phyloP scores from a whole-genome alignment of 2,888 invertebrate species.

The Agonopterix heracliana region DNA sequence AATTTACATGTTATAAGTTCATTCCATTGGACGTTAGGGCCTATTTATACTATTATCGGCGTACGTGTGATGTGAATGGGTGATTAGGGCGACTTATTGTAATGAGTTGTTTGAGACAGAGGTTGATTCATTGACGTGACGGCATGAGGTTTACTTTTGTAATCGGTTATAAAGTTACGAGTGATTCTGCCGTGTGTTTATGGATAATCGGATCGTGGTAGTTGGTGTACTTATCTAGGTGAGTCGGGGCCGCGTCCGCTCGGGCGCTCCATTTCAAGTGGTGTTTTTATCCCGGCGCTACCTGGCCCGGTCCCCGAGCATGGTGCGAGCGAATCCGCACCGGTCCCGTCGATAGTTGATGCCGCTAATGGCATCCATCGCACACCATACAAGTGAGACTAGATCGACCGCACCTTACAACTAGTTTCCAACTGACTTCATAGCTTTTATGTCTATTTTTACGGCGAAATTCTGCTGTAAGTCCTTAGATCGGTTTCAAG shows the following conservation, averaged over 20 bases:
- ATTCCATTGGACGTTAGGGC: constrained; percentile 61
- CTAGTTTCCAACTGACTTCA: constrained; percentile 27
- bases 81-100: constrained; percentile 50
- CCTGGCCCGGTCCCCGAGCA: constrained; percentile 37
- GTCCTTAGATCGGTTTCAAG: too few relatives aligned
- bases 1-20: constrained; percentile 73
- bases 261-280: constrained; percentile 64
- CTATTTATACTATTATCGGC: constrained; percentile 57
- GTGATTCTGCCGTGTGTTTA: constrained; percentile 6
- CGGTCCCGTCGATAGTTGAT: constrained; percentile 36
- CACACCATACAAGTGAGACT: constrained; percentile 26
- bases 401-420: constrained; percentile 39
- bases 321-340: constrained; percentile 12
- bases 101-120: constrained; percentile 29
- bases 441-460: constrained; percentile 20
- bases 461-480: too few relatives aligned
- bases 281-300: constrained; percentile 70
- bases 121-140: constrained; percentile 41
- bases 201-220: constrained; percentile 18
- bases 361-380: constrained; percentile 40
- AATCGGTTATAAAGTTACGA: constrained; percentile 13
- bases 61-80: constrained; percentile 63
- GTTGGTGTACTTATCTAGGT: constrained; percentile 60
- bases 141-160: constrained; percentile 18
- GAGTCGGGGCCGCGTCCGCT: constrained; percentile 38